Base-by-base conservation (phyloP, 92 coral and sea anemone genomes). In the Chrysogorgia sp. region DNA sequence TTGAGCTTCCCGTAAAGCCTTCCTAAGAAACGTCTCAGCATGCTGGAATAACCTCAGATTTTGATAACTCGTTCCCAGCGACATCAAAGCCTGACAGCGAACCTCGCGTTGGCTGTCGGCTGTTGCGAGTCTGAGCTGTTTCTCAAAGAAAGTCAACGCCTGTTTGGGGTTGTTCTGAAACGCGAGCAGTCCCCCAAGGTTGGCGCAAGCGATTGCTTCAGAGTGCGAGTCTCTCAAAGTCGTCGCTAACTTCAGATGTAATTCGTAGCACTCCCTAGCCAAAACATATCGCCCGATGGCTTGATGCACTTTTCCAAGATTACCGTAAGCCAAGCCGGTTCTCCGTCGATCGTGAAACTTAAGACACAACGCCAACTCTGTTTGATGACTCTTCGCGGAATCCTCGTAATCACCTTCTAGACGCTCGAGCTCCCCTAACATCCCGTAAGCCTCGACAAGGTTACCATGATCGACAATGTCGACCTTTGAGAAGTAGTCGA, bases 321-420 rank as follows among this genome's bases (percentile, higher is more conserved):
- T 19, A 21, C 33, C 55, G 14, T 72, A 35, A 15, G 65, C 65
- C 17, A 72, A 9, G 32, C 35, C 79, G 25, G 32, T 37, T 1
- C 65, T 49, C 40, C 33, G 22, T 8, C 34, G 65, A 34, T 72
- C 79, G 32, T 72, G 21, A 53, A 26, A 72, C 23, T 72, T 31
- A 2, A 52, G 79, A 41, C 79, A 53, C 79, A 72, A 72, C 2
- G 79, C 79, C 24, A 72, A 28, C 47, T 33, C 48, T 19, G 50
- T 72, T 52, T 21, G 58, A 52, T 53, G 26, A 23, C 65, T 72
- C 21, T 34, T 52, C 1, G 34, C 25, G 6, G 79, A 58, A 13
- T 72, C 79, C 32, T 56, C 64, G 24, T 52, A 72, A 7, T 20
- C 50, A 1, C 47, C 47, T 72, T 52, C 32, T 5, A 29, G 43